Evolutionary conservation across 2,797 vertebrate species (phyloP).

Genomic region (Falco novaeseelandiae): DNA sequence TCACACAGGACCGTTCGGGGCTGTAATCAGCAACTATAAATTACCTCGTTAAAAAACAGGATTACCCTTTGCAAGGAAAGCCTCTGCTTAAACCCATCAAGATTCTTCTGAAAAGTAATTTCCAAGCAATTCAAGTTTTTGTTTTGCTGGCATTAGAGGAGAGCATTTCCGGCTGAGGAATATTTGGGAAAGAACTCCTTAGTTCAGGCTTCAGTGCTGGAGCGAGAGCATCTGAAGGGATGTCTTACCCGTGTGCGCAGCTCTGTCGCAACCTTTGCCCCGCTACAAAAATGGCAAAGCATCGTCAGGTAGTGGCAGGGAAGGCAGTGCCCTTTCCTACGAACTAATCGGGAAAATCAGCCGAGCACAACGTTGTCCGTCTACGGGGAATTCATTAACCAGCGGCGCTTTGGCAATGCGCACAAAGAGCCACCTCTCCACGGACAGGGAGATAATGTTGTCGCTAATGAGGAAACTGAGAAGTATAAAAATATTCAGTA

Average conservation of each 20-base stretch:
- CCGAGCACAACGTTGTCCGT: not conserved
- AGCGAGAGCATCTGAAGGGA: no score
- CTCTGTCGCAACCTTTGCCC: not conserved
- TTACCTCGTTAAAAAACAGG: not conserved
- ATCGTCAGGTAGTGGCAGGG: not conserved
- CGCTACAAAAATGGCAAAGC: not conserved
- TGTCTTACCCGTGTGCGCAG: no score
- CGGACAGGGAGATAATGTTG: not conserved
- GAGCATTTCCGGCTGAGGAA: not conserved
- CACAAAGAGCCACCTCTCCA: not conserved
- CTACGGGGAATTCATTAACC: not conserved
- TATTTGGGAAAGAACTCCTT: not conserved
- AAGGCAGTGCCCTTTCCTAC: not conserved
- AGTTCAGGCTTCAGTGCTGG: no score
- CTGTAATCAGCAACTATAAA: not conserved
- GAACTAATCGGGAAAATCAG: not conserved
- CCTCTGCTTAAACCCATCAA: not conserved
- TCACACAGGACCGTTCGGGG: rapidly evolving
- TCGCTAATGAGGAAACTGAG: not conserved
- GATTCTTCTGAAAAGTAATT: not conserved
- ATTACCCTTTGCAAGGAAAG: not conserved
- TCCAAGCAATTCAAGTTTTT: not conserved
- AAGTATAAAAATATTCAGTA: not conserved
- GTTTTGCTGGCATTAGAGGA: not conserved
- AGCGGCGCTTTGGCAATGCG: not conserved